Evolutionary conservation across 1,140 invertebrate genomes (phyloP), one percentile per base, ranked within the genome.

Genomic region (Sycobia sp.): DNA sequence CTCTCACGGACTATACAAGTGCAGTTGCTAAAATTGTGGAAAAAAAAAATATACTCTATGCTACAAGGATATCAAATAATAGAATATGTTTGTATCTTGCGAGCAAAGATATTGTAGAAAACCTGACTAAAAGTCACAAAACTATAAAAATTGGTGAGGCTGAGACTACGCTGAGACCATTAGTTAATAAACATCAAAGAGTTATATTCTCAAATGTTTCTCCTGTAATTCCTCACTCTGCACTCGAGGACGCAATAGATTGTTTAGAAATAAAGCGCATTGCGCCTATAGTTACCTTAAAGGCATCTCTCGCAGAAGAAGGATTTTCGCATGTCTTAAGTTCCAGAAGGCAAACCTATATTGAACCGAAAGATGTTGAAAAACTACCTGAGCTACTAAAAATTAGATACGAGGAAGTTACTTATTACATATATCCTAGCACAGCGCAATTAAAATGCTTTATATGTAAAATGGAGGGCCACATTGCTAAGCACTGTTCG

Each of bases 41-140:
- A n/a, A n/a, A 61, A 9, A 27, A 22, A 1, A 46, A 50, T 20
- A 63, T 71, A 5, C 50, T 49, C 25, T 69, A 65, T 22, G 57
- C 61, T 1, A 65, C 69, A 1, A 29, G 66, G 16, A 71, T 71
- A 11, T 62, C 67, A 3, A 62, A n/a, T n/a, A n/a, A n/a, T n/a
- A n/a, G n/a, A n/a, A n/a, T n/a, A n/a, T n/a, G n/a, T n/a, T n/a
- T n/a, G 7, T 71, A 64, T 22, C 14, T 71, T 0, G 23, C 47
- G 11, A 65, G 13, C 23, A 67, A 63, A 47, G 56, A 65, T 44
- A 32, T 44, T 11, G 61, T 23, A 4, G 38, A 66, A 32, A 54
- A 60, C 7, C 67, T 54, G n/a, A 69, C 49, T 67, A n/a, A n/a
- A n/a, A n/a, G n/a, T n/a, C n/a, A n/a, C n/a, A n/a, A n/a, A n/a